A percentile compares a stretch with the other conserved stretches of the same genome.
Conservation (phyloP, 2,113 vertebrate species). For the Neogale vison region DNA sequence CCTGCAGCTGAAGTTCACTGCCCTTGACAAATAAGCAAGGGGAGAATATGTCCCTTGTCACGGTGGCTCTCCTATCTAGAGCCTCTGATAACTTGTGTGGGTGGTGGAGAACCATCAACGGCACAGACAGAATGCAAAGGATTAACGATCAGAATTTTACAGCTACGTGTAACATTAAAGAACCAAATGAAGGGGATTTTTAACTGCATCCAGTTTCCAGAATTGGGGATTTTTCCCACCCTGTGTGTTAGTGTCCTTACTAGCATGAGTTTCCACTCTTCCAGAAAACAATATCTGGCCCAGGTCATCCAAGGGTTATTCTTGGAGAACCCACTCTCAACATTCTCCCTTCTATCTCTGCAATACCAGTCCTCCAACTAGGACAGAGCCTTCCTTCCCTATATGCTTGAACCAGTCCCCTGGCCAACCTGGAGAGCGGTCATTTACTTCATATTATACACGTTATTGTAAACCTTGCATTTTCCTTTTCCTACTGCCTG, state of each 20-base stretch:
- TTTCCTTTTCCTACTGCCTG: background rate
- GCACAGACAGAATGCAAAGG: background rate
- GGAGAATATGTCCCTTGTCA: background rate
- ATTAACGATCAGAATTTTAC: background rate
- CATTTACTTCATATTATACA: background rate
- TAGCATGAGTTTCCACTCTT: background rate
- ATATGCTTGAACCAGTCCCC: background rate
- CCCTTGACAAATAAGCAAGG: background rate
- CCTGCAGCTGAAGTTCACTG: background rate
- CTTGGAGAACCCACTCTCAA: background rate
- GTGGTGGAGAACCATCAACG: background rate
- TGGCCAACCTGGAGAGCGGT: background rate
- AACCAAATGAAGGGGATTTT: background rate
- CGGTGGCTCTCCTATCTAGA: background rate
- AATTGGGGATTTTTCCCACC: background rate
- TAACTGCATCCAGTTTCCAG: background rate
- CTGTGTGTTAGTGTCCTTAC: background rate
- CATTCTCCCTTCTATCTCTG: background rate
- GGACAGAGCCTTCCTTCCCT: background rate
- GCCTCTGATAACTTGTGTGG: background rate
- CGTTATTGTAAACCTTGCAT: background rate
- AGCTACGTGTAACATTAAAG: background rate
- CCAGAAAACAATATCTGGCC: background rate
- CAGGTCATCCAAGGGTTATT: background rate
- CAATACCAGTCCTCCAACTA: background rate